Percentiles rank a stretch among this genome's conserved stretches.
Conservation (phyloP, 30 jellyfish, hydroid and myxozoan species). For the Cassiopea andromeda region DNA sequence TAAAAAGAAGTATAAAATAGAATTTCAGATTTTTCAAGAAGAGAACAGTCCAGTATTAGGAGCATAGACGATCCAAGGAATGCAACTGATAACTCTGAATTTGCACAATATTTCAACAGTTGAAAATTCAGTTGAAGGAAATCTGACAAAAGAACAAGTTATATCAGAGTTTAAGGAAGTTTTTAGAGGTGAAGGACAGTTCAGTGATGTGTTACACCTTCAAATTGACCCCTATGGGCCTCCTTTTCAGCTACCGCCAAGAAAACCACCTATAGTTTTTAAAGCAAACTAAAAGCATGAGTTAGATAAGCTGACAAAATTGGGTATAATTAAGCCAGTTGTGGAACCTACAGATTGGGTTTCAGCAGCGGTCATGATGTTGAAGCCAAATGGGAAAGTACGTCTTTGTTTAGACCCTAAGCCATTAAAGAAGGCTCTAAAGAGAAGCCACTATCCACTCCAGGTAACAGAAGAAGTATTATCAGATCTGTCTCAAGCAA, state of each 20-base stretch:
- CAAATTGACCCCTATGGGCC: conserved; percentile 7
- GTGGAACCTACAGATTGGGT: conserved; percentile 74
- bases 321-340: conserved; percentile 47
- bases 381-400: conserved; percentile 57
- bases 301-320: conserved; percentile 18
- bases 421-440: conserved; percentile 42
- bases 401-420: conserved; percentile 51
- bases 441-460: conserved; percentile 29
- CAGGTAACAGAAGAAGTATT: conserved; percentile 45
- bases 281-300: conserved; percentile 27
- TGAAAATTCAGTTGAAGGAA: conserved; percentile 4
- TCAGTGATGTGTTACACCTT: conserved; percentile 3
- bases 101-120: neutral
- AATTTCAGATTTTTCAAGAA: conserved; percentile 5
- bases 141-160: conserved; percentile 5
- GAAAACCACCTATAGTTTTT: conserved; percentile 22
- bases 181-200: conserved; percentile 1
- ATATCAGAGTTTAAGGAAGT: neutral
- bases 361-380: conserved; percentile 2
- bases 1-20: conserved; percentile 8
- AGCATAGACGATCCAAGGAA: conserved; percentile 36
- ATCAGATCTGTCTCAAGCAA: conserved; percentile 21
- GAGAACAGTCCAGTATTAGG: conserved; percentile 25
- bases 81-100: conserved; percentile 4
- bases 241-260: conserved; percentile 33